phyloP scores from a whole-genome alignment of 1,140 invertebrate species.

The Scaptomyza hsui region DNA sequence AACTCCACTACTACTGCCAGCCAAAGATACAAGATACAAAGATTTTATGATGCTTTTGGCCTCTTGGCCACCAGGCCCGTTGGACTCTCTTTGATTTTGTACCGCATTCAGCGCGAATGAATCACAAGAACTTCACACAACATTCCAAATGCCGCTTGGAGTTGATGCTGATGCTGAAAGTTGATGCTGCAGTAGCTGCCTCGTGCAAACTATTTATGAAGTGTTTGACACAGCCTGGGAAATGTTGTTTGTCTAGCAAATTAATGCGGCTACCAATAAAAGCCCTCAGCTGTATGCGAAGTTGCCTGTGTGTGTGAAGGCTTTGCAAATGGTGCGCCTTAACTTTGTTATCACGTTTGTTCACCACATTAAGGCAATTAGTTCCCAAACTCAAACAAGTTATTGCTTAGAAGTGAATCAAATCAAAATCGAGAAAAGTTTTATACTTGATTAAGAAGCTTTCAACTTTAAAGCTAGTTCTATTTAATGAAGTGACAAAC shows the following conservation, averaged over 20 bases:
- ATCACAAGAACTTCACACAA: slow-evolving; percentile 75
- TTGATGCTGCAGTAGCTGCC: slow-evolving; percentile 59
- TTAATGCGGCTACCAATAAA: slow-evolving; percentile 61
- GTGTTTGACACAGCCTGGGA: slow-evolving; percentile 33
- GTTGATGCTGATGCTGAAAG: slow-evolving; percentile 6
- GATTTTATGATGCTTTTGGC: slow-evolving; percentile 73
- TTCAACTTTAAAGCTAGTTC: background rate
- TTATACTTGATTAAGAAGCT: slow-evolving; percentile 5
- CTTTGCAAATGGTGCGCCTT: slow-evolving; percentile 3
- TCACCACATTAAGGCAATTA: slow-evolving; percentile 6
- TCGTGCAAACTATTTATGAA: slow-evolving; percentile 76
- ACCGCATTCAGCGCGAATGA: slow-evolving; percentile 64
- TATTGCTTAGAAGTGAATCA: background rate
- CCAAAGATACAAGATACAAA: slow-evolving; percentile 37
- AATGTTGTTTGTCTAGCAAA: slow-evolving; percentile 68
- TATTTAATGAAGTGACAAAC: too few species aligned
- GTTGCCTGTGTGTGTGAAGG: background rate
- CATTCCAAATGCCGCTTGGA: background rate
- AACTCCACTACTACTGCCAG: slow-evolving; percentile 58
- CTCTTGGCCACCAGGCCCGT: slow-evolving; percentile 19
- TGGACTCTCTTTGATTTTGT: slow-evolving; percentile 69
- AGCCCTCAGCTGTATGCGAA: slow-evolving; percentile 27
- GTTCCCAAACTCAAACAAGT: background rate
- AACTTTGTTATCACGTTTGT: slow-evolving; percentile 4
- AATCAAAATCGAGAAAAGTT: background rate